These are phyloP conservation scores for Euborellia annulipes DNA, from an alignment of 1,140 invertebrate species.

Conservation along the genomic window DNA sequence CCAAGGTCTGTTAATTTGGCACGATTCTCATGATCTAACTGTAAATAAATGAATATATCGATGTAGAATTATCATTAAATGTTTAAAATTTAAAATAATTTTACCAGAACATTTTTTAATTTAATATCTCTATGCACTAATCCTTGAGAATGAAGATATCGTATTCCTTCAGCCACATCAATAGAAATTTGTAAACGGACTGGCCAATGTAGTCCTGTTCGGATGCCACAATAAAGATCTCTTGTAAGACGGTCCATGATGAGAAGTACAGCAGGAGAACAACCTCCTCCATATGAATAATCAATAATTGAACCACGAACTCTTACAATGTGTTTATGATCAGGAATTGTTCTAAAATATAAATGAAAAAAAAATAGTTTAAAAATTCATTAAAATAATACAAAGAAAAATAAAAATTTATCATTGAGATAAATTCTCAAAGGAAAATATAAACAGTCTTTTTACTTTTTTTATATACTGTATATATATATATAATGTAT, in stretches of 20 bases:
- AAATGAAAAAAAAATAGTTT: not conserved
- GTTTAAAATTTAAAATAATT: slow-evolving; percentile 14
- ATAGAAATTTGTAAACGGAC: slow-evolving; percentile 56
- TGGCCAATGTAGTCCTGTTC: slow-evolving; percentile 49
- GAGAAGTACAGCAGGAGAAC: slow-evolving; percentile 58
- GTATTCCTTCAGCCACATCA: slow-evolving; percentile 70
- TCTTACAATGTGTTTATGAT: slow-evolving; percentile 67
- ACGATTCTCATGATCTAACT: slow-evolving; percentile 53
- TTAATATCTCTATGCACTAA: slow-evolving; percentile 82
- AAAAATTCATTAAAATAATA: not conserved
- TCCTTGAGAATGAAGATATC: slow-evolving; percentile 76
- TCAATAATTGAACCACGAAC: slow-evolving; percentile 73
- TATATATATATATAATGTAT: no score
- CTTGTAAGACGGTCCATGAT: slow-evolving; percentile 56
- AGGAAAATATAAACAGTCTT: no score
- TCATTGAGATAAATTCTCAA: no score
- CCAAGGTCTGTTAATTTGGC: slow-evolving; percentile 79
- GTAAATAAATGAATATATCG: slow-evolving; percentile 11
- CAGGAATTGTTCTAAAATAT: slow-evolving; percentile 55
- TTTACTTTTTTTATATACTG: no score
- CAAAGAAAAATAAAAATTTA: no score
- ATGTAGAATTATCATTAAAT: not conserved
- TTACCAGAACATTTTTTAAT: slow-evolving; percentile 71
- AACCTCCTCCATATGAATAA: slow-evolving; percentile 49
- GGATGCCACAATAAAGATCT: slow-evolving; percentile 70